Evolutionary conservation across 1,140 invertebrate species (phyloP).

Genomic region (Leucophenga varia): DNA sequence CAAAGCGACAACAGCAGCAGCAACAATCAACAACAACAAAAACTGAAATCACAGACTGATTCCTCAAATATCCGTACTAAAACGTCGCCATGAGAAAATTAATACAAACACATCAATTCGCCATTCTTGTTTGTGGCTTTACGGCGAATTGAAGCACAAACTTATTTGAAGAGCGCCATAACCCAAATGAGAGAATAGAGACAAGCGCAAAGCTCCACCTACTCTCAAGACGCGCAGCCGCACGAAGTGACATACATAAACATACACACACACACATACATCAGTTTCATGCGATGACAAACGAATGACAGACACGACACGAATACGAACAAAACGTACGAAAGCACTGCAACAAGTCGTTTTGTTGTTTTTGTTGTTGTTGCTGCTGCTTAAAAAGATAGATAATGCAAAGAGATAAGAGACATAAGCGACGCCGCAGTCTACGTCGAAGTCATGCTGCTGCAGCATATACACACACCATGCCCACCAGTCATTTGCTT

Average conservation of each 20-base stretch:
- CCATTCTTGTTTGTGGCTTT: conserved; percentile 1
- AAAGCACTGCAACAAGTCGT: conserved; percentile 11
- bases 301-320: conserved; percentile 53
- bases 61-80: too few species aligned
- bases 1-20: conserved; percentile 5
- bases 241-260: conserved; percentile 15
- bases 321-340: conserved; percentile 1
- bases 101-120: conserved; percentile 23
- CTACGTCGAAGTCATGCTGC: conserved; percentile 14
- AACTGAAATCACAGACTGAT: too few species aligned
- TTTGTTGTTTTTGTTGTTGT: conserved; percentile 9
- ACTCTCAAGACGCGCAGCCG: conserved; percentile 37
- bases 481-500: conserved; percentile 55
- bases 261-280: conserved; percentile 2
- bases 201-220: conserved; percentile 41
- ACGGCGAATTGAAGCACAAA: conserved; percentile 15
- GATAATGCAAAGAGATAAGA: conserved; percentile 52
- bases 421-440: conserved; percentile 36
- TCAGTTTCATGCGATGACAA: conserved; percentile 52
- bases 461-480: conserved; percentile 10
- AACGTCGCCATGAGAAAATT: conserved; percentile 9
- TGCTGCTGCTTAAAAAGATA: conserved; percentile 39
- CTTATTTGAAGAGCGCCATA: neutral
- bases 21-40: too few species aligned
- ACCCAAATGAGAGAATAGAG: neutral